phyloP scores from a whole-genome alignment of 2,888 invertebrate species.

The Drosophila trichaetosa region DNA sequence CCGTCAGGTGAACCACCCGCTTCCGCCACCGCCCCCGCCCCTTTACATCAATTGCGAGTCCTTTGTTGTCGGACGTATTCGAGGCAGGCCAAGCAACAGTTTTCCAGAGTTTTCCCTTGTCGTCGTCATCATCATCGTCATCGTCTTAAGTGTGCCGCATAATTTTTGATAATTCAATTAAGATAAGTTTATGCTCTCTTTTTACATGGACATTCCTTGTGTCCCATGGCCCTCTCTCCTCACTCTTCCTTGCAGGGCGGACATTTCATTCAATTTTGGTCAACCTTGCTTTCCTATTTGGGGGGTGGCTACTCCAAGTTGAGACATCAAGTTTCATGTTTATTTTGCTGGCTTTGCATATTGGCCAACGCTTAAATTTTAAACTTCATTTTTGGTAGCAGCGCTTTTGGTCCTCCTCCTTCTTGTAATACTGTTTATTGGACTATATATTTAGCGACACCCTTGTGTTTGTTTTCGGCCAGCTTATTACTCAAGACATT shows the following conservation, averaged over 20 bases:
- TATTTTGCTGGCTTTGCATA: slow-evolving; percentile 64
- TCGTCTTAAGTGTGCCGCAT: slow-evolving; percentile 71
- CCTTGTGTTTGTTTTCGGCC: not conserved
- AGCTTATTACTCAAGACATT: slow-evolving; percentile 4
- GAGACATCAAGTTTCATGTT: slow-evolving; percentile 67
- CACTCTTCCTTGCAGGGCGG: not conserved
- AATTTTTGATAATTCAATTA: slow-evolving; percentile 78
- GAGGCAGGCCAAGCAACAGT: slow-evolving; percentile 51
- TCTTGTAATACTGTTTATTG: slow-evolving; percentile 3
- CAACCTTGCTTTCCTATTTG: slow-evolving; percentile 5
- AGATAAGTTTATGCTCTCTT: slow-evolving; percentile 69
- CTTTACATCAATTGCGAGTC: slow-evolving; percentile 46
- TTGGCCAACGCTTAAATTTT: slow-evolving; percentile 49
- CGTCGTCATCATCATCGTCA: slow-evolving; percentile 19
- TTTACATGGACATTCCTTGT: slow-evolving; percentile 34
- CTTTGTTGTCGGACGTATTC: slow-evolving; percentile 49
- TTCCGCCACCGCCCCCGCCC: not conserved
- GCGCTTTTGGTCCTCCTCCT: not conserved
- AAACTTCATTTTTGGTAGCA: slow-evolving; percentile 12
- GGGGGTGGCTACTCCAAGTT: slow-evolving; percentile 41
- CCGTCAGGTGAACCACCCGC: slow-evolving; percentile 40
- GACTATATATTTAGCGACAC: slow-evolving; percentile 5
- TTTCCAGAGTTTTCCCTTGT: slow-evolving; percentile 8
- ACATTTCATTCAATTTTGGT: slow-evolving; percentile 64
- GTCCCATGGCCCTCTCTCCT: not conserved